These are phyloP conservation scores for Aspidiotus destructor DNA, from an alignment of 2,888 invertebrate species.

Conservation along the genomic window DNA sequence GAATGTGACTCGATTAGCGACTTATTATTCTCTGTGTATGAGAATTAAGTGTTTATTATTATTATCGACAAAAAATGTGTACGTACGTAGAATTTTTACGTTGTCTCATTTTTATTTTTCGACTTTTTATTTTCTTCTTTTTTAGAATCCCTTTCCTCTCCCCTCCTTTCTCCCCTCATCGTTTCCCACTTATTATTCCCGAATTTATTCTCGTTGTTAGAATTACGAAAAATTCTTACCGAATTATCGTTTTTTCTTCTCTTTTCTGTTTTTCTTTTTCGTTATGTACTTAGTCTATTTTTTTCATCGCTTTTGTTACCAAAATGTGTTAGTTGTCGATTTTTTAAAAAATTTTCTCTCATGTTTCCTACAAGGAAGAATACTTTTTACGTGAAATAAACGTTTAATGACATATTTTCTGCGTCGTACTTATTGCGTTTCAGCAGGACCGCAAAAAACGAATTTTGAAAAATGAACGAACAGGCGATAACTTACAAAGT, in stretches of 20 bases:
- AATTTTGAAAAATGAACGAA: too few species aligned
- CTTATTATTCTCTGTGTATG: not conserved
- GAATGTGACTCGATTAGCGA: not conserved
- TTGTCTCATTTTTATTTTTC: too few species aligned
- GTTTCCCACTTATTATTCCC: too few species aligned
- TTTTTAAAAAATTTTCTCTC: not conserved
- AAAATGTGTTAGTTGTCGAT: slow-evolving; percentile 12
- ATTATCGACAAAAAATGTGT: too few species aligned
- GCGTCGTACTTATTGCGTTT: not conserved
- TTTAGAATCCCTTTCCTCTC: too few species aligned
- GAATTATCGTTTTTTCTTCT: not conserved
- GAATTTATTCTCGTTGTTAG: too few species aligned
- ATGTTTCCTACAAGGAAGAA: not conserved
- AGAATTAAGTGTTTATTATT: too few species aligned
- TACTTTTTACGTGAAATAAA: not conserved
- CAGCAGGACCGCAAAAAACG: not conserved
- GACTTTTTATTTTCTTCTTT: too few species aligned
- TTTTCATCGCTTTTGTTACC: slow-evolving; percentile 25
- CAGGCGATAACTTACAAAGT: not conserved
- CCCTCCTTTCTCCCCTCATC: too few species aligned
- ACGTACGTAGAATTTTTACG: too few species aligned
- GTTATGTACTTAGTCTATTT: slow-evolving; percentile 3
- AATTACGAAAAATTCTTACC: not conserved
- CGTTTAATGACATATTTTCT: slow-evolving; percentile 1
- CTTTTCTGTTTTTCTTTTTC: too few species aligned